Evolutionary conservation across 2,888 invertebrate genomes (phyloP).

Genomic region (Drosophila testacea): DNA sequence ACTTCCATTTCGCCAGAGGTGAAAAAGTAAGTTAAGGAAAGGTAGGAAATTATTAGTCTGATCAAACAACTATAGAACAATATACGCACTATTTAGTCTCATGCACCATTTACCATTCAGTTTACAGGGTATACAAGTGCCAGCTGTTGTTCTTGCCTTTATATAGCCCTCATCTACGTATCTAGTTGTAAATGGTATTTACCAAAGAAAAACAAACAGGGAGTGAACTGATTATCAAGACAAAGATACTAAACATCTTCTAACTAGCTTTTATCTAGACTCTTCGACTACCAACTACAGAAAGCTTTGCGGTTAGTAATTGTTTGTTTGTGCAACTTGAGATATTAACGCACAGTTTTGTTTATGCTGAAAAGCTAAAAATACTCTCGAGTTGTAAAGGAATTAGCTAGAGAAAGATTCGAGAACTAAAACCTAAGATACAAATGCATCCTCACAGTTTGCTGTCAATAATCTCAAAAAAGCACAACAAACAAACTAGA

Average conservation of each 20-base stretch:
- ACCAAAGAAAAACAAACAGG: conserved; percentile 50
- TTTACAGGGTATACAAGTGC: conserved; percentile 14
- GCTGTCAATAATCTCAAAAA: conserved; percentile 23
- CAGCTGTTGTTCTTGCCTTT: conserved; percentile 29
- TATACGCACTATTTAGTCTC: no score
- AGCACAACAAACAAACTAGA: conserved; percentile 1
- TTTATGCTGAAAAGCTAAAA: conserved; percentile 16
- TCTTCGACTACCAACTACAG: conserved; percentile 1
- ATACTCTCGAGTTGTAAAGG: conserved; percentile 2
- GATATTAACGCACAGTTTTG: conserved; percentile 36
- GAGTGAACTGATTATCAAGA: conserved; percentile 60
- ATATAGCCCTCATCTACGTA: not conserved
- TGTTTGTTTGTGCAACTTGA: conserved; percentile 29
- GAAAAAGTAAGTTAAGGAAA: no score
- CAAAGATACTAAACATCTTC: conserved; percentile 42
- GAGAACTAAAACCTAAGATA: conserved; percentile 13
- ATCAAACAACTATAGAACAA: no score
- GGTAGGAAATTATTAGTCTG: no score
- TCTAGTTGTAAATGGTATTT: conserved; percentile 43
- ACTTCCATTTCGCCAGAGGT: no score
- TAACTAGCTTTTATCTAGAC: conserved; percentile 16
- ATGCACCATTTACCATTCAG: not conserved
- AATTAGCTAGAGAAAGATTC: conserved; percentile 17
- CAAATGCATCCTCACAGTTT: conserved; percentile 19
- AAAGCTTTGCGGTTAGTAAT: conserved; percentile 23